Evolutionary conservation across 2,888 invertebrate genomes (phyloP).

Genomic region (Proisotoma minuta): DNA sequence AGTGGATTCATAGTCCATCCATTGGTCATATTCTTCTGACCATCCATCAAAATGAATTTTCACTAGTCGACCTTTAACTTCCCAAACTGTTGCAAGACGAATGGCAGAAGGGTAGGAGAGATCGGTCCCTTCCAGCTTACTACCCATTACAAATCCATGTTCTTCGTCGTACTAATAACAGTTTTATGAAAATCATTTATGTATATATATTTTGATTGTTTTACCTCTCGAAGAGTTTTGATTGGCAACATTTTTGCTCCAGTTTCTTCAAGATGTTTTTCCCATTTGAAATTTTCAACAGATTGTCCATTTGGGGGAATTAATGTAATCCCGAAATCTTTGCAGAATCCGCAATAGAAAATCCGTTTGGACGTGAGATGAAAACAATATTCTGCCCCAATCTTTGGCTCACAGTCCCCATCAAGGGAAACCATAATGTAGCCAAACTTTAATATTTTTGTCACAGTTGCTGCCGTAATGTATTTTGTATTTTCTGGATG

Average conservation of each 20-base stretch:
- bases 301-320: background rate
- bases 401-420: background rate
- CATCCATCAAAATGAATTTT: slow-evolving; percentile 37
- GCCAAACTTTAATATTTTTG: background rate
- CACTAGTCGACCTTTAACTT: background rate
- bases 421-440: background rate
- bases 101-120: background rate
- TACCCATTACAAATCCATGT: background rate
- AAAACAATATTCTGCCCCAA: background rate
- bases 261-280: background rate
- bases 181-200: background rate
- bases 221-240: background rate
- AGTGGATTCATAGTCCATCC: slow-evolving; percentile 24
- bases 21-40: slow-evolving; percentile 18
- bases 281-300: background rate
- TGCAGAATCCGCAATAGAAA: background rate
- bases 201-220: background rate
- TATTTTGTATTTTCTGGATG: background rate
- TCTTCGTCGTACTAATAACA: no score
- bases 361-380: background rate
- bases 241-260: background rate
- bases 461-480: background rate
- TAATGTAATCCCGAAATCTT: background rate
- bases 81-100: background rate
- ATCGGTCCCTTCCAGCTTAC: background rate